Evolutionary conservation across 2,113 vertebrate species (phyloP).

Genomic region (Gobio gobio): DNA sequence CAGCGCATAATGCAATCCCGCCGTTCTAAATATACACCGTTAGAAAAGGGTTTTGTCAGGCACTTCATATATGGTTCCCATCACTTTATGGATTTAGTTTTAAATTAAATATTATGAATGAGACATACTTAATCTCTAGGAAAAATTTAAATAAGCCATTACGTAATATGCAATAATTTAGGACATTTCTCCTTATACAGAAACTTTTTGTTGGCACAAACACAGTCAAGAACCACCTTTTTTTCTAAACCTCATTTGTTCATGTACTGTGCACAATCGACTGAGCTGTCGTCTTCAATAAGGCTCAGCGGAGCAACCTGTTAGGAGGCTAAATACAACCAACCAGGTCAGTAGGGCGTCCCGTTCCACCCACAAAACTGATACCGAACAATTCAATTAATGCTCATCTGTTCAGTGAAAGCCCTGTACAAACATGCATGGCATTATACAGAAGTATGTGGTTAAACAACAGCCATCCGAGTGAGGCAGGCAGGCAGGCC

Average conservation of each 20-base stretch:
- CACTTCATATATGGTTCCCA: no score
- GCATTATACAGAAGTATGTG: slow-evolving; percentile 29
- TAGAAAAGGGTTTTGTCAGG: no score
- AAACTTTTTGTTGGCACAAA: no score
- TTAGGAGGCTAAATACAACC: slow-evolving; percentile 28
- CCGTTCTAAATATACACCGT: background rate
- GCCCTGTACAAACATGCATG: slow-evolving; percentile 11
- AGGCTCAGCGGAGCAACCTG: slow-evolving; percentile 43
- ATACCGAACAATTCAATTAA: slow-evolving; percentile 16
- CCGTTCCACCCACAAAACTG: slow-evolving; percentile 2
- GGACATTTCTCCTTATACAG: no score
- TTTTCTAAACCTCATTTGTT: background rate
- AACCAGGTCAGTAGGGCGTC: slow-evolving; percentile 48
- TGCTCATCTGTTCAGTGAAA: slow-evolving; percentile 30
- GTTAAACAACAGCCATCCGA: slow-evolving; percentile 68
- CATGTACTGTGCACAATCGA: background rate
- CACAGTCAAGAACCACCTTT: no score
- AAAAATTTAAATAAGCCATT: no score
- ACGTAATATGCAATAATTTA: no score
- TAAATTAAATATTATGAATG: no score
- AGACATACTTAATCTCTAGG: no score
- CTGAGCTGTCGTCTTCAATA: slow-evolving; percentile 14
- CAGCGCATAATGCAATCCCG: background rate
- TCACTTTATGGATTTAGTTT: no score
- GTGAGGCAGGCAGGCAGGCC: slow-evolving; percentile 74